Percentiles rank a stretch among this genome's conserved stretches.
Evolutionary conservation across 2,113 vertebrate genomes (phyloP).

Genomic region (Zosterops pallidus): DNA sequence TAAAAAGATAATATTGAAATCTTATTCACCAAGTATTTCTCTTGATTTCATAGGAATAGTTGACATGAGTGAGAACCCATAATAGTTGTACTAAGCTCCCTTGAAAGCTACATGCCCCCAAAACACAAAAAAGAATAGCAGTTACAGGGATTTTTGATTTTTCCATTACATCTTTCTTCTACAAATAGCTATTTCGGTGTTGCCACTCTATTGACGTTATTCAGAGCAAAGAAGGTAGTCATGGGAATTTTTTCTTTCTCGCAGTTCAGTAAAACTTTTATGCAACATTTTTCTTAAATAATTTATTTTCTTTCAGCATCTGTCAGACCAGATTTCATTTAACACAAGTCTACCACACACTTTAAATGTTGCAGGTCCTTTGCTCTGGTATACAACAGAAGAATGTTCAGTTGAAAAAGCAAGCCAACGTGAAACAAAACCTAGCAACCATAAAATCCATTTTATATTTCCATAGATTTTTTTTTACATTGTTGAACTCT

Average conservation of each 20-base stretch:
- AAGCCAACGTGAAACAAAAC: neutral
- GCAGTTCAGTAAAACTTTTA: constrained; percentile 53
- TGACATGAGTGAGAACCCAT: neutral
- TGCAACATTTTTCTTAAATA: constrained; percentile 62
- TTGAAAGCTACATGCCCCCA: neutral
- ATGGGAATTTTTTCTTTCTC: constrained; percentile 43
- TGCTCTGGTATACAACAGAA: neutral
- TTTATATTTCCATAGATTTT: neutral
- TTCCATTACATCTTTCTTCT: neutral
- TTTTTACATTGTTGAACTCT: neutral
- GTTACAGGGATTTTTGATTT: neutral
- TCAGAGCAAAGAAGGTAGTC: constrained; percentile 35
- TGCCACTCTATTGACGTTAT: constrained; percentile 10
- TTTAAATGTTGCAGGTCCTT: constrained; percentile 43
- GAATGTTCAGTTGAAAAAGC: constrained; percentile 7
- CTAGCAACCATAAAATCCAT: neutral
- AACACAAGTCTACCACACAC: constrained; percentile 40
- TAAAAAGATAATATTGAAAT: neutral
- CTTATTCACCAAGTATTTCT: neutral
- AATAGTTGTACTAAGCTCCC: neutral
- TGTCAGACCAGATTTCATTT: constrained; percentile 60
- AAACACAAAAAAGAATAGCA: constrained; percentile 1
- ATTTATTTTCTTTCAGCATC: constrained; percentile 61
- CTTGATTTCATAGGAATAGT: neutral
- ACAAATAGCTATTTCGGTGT: neutral